These are phyloP conservation scores for Remorina albescens DNA, from an alignment of 2,797 vertebrate species.

Conservation along the genomic window DNA sequence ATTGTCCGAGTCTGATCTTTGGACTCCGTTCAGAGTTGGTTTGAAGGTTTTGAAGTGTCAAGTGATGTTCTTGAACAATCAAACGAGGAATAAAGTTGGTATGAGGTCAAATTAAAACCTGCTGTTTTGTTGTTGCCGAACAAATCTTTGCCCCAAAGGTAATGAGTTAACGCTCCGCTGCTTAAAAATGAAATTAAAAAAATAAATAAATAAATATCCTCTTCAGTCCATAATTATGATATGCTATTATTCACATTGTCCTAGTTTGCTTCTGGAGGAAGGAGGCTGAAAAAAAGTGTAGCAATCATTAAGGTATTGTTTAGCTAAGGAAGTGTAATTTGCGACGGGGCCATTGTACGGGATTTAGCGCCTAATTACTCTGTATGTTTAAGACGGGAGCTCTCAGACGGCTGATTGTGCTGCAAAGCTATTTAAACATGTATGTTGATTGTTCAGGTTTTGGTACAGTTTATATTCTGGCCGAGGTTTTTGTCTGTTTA, in stretches of 20 bases:
- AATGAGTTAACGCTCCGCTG: background rate
- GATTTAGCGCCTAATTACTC: slow-evolving; percentile 42
- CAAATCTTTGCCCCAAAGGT: slow-evolving; percentile 7
- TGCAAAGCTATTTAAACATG: slow-evolving; percentile 20
- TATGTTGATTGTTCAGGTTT: slow-evolving; percentile 34
- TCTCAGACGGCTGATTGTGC: slow-evolving; percentile 38
- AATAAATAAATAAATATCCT: background rate
- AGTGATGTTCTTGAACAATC: background rate
- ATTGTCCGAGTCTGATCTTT: background rate
- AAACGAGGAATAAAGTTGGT: background rate
- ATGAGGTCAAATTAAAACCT: background rate
- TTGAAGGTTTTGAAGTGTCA: background rate
- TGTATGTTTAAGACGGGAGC: slow-evolving; percentile 29
- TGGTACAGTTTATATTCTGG: background rate
- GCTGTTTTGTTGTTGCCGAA: slow-evolving; percentile 5
- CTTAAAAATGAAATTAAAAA: background rate
- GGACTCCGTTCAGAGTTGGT: background rate
- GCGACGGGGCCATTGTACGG: background rate
- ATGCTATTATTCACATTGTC: slow-evolving; percentile 46
- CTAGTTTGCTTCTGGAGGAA: slow-evolving; percentile 27
- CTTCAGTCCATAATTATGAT: slow-evolving; percentile 24
- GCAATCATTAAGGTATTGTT: slow-evolving; percentile 71
- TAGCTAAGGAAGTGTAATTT: slow-evolving; percentile 36
- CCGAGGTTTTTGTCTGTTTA: slow-evolving; percentile 43
- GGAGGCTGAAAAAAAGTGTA: slow-evolving; percentile 11